These are phyloP conservation scores for Orius insidiosus DNA, from an alignment of 1,140 invertebrate species.

Conservation along the genomic window DNA sequence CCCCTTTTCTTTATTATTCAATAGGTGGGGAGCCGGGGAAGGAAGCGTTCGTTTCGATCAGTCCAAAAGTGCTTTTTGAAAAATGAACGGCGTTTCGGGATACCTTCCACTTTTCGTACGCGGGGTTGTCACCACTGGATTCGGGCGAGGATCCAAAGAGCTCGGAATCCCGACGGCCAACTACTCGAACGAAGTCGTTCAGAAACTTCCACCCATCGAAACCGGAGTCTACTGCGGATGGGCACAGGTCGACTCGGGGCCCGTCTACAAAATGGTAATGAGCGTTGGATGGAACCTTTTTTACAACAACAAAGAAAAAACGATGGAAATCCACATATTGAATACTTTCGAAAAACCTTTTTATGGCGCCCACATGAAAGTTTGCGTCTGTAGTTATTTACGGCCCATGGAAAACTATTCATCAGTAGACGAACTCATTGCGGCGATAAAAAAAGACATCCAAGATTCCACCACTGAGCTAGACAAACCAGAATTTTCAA, in stretches of 20 bases:
- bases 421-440: slow-evolving; percentile 58
- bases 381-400: slow-evolving; percentile 66
- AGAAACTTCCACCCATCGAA: slow-evolving; percentile 50
- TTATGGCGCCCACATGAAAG: slow-evolving; percentile 64
- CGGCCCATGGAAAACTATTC: slow-evolving; percentile 65
- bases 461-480: slow-evolving; percentile 37
- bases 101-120: slow-evolving; percentile 49
- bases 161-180: slow-evolving; percentile 89
- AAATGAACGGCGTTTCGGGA: too few relatives aligned
- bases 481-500: slow-evolving; percentile 27
- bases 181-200: slow-evolving; percentile 58
- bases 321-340: slow-evolving; percentile 85
- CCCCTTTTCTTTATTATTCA: too few relatives aligned
- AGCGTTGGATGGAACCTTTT: slow-evolving; percentile 94
- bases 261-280: slow-evolving; percentile 82
- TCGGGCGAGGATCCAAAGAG: slow-evolving; percentile 79
- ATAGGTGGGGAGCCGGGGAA: too few relatives aligned
- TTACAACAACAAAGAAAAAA: slow-evolving; percentile 82
- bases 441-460: slow-evolving; percentile 60
- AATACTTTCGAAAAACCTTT: slow-evolving; percentile 73
- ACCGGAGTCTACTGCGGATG: slow-evolving; percentile 90
- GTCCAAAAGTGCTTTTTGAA: too few relatives aligned
- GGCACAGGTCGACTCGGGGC: slow-evolving; percentile 54
- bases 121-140: slow-evolving; percentile 76
- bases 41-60: too few relatives aligned